Conservation (phyloP, 2,797 vertebrate species). For the Darevskia nairensis region DNA sequence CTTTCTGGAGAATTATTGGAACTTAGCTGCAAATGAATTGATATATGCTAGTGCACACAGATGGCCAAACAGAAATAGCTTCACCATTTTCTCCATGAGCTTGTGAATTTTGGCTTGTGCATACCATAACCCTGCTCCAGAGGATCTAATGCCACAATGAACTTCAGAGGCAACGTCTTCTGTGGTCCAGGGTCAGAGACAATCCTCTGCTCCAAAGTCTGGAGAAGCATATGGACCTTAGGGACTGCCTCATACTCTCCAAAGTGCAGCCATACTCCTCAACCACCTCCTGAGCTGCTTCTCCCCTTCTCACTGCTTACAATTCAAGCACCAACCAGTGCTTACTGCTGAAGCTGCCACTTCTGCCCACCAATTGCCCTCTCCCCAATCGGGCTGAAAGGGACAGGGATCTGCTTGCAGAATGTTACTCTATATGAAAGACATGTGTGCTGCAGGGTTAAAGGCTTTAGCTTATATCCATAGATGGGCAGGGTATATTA, state of each 20-base stretch:
- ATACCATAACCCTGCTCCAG: neutral
- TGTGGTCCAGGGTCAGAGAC: no score
- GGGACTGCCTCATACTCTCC: neutral
- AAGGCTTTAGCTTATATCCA: neutral
- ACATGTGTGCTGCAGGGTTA: neutral
- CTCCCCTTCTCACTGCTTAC: neutral
- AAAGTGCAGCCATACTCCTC: neutral
- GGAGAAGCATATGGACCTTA: neutral
- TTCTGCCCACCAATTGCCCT: neutral
- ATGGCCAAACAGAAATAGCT: neutral
- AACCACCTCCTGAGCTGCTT: neutral
- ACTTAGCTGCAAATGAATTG: neutral
- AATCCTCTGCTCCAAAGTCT: neutral
- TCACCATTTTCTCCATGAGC: neutral
- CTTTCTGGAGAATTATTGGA: neutral
- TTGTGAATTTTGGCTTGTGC: neutral
- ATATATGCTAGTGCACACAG: neutral
- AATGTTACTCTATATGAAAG: neutral
- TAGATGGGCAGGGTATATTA: no score
- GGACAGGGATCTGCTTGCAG: neutral
- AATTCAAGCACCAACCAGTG: neutral
- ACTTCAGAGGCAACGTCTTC: neutral
- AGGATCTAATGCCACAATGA: neutral
- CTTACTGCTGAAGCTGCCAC: neutral
- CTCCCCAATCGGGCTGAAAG: neutral